Evolutionary conservation across 2,888 invertebrate genomes (phyloP).

Genomic region (Brachylomia viminalis): DNA sequence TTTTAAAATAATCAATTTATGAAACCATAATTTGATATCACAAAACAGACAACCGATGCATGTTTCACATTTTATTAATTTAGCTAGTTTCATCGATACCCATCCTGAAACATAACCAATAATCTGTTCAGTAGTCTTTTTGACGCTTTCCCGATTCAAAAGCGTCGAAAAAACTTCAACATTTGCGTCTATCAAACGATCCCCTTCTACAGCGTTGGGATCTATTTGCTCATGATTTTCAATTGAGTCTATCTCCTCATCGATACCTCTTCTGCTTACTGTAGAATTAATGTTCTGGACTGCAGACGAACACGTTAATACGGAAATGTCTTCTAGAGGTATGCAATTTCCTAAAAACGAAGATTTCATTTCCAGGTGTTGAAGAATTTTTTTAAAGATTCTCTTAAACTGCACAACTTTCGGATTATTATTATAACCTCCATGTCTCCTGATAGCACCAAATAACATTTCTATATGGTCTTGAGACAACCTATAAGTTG

Average conservation of each 20-base stretch:
- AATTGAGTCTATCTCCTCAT: too few relatives aligned
- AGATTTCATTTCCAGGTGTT: constrained; percentile 36
- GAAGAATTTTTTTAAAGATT: constrained; percentile 44
- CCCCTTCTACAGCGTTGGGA: background rate
- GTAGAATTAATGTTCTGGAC: too few relatives aligned
- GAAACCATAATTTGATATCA: constrained; percentile 47
- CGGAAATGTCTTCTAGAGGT: constrained; percentile 40
- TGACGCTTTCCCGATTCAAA: constrained; percentile 23
- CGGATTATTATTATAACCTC: too few relatives aligned
- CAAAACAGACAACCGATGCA: constrained; percentile 19
- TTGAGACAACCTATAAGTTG: too few relatives aligned
- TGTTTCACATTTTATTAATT: constrained; percentile 35
- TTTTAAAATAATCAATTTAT: too few relatives aligned
- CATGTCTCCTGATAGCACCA: too few relatives aligned
- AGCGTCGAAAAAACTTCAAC: constrained; percentile 28
- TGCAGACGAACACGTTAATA: constrained; percentile 35
- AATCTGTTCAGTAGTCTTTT: constrained; percentile 37
- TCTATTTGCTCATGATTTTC: background rate
- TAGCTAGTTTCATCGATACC: constrained; percentile 44
- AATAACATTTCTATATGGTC: too few relatives aligned
- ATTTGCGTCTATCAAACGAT: constrained; percentile 17
- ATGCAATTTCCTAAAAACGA: constrained; percentile 45
- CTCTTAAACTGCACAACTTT: constrained; percentile 2
- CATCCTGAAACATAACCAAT: constrained; percentile 58
- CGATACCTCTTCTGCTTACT: too few relatives aligned